Evolutionary conservation across 2,797 vertebrate species (phyloP), one percentile per base, ranked within the genome.

Genomic region (Macropodus opercularis): DNA sequence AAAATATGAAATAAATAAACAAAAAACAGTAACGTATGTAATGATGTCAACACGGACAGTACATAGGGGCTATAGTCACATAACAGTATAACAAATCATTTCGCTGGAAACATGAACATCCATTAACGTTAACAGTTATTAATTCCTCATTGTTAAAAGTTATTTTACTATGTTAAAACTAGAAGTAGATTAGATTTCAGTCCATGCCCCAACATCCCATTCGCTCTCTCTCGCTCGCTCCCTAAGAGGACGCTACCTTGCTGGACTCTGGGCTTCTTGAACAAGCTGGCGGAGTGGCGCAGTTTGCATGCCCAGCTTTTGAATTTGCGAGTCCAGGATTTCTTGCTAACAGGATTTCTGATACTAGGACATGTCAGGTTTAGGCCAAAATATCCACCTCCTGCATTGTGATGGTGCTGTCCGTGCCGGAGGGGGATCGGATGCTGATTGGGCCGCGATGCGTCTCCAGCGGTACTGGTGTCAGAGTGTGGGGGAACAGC

Each of bases 331-430:
- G 94, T 96, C 95, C 95, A 96, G 90, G 94, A 94, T 95, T 95
- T 96, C 94, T 95, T 96, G 95, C 96, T 95, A 95, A 95, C 94
- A 88, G 95, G 95, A 94, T 94, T 96, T 95, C 92, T 96, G 94
- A 96, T 95, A 96, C 94, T 96, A 96, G 95, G 95, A 96, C 95
- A 96, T 95, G 95, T 95, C 94, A 96, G 95, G 94, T 95, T 96
- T 96, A 96, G 95, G 95, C 94, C 96, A 96, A 96, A 95, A 96
- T 96, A 97, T 96, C 95, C 95, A 97, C 96, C 96, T 97, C 94
- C 94, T 94, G 92, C 93, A 93, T 91, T 92, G 83, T 94, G 93
- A 86, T 93, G 92, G 90, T 93, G 92, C 81, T 91, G 87, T 94
- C 91, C 89, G 18, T 91, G 87, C 83, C 85, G 79, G 71, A 89